Evolutionary conservation across 1,140 invertebrate genomes (phyloP), one percentile per base, ranked within the genome.

Genomic region (Drosophila kikkawai): DNA sequence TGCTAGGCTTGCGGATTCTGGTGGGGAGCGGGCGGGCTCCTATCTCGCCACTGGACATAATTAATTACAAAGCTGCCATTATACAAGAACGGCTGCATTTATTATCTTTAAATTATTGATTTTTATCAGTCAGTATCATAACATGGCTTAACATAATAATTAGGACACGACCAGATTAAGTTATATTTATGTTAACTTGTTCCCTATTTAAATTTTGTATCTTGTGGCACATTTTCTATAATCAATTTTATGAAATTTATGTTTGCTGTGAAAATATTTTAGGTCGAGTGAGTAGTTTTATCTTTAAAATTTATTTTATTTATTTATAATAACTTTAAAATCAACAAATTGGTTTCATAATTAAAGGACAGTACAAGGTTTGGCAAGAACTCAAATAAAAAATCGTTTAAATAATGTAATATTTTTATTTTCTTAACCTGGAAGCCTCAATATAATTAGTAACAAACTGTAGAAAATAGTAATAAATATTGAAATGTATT

Each of bases 91-190:
- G 37, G 4, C 15, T 51, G 67, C 45, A 73, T 73, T 50, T 73
- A 51, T 73, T 73, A 73, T 60, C 53, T 51, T 73, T 73, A 73
- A 73, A 73, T 42, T 60, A 73, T 73, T 73, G 67, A 73, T 73
- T 59, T 51, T 73, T 39, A 73, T 50, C 69, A 44, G 44, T 19
- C 3, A 4, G 15, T 37, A 60, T 12, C 36, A 55, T 2, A 34
- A 55, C 34, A 19, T 12, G 22, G 45, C 22, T 34, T 15, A 51
- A 64, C 37, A 50, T 44, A 17, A 56, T 41, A 65, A 42, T 64
- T 64, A 32, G 45, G 19, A 34, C 17, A 64, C 19, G 8, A 37
- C 22, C 3, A 13, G 34, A 37, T 55, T 12, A 34, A 17, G 15
- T 8, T 26, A 36, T 32, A 51, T 34, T 26, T 41, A 57, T 57